A percentile compares a stretch with the other conserved stretches of the same genome.
Conservation (phyloP, 2,888 invertebrate species). For the Yponomeuta cagnagella region DNA sequence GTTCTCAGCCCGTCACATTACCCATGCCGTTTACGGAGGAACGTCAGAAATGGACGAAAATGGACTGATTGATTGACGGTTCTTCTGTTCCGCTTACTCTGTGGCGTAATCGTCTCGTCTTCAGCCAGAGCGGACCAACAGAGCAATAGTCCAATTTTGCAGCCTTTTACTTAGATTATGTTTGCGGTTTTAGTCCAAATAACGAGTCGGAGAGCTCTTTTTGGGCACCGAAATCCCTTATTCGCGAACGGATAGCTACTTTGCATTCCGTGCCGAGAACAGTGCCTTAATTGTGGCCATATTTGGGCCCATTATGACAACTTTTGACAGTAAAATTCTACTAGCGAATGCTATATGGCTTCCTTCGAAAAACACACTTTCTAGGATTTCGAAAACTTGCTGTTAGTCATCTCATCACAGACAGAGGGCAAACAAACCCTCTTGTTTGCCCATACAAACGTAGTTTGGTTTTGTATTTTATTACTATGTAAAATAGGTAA, state of each 20-base stretch:
- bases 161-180: conserved; percentile 72
- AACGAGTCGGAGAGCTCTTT: conserved; percentile 25
- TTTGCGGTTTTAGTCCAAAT: conserved; percentile 49
- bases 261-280: conserved; percentile 17
- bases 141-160: conserved; percentile 75
- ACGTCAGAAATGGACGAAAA: neutral
- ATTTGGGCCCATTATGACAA: neutral
- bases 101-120: conserved; percentile 44
- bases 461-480: too few species aligned
- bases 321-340: neutral
- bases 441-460: too few species aligned
- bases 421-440: too few species aligned
- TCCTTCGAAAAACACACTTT: too few species aligned
- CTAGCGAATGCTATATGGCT: too few species aligned
- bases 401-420: too few species aligned
- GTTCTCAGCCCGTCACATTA: too few species aligned
- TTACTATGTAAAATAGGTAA: too few species aligned
- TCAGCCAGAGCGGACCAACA: conserved; percentile 63
- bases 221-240: conserved; percentile 38
- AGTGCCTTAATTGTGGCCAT: neutral
- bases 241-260: conserved; percentile 21
- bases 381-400: too few species aligned
- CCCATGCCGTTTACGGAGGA: neutral
- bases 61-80: neutral
- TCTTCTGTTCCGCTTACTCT: conserved; percentile 20